phyloP scores from a whole-genome alignment of 1,140 invertebrate genomes.

The Carcinoscorpius rotundicauda region DNA sequence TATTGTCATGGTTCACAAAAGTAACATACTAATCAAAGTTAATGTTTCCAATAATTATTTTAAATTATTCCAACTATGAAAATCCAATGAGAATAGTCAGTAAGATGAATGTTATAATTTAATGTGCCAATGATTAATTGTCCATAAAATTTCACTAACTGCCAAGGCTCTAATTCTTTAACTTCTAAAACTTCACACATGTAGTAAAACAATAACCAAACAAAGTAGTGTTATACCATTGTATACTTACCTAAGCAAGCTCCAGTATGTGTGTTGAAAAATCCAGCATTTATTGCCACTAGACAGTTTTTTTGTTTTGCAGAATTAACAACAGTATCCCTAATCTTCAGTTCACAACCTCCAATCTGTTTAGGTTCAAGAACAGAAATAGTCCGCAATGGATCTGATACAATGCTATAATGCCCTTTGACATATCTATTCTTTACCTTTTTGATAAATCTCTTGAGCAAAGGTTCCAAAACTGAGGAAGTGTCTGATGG shows the following conservation, averaged over 20 bases:
- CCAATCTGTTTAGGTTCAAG: constrained; percentile 27
- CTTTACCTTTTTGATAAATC: constrained; percentile 8
- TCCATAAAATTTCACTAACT: not conserved
- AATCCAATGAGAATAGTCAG: too few relatives aligned
- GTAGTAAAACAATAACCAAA: not conserved
- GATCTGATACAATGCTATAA: constrained; percentile 26
- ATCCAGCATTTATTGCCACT: constrained; percentile 34
- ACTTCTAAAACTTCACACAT: too few relatives aligned
- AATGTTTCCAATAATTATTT: too few relatives aligned
- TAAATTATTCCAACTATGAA: too few relatives aligned
- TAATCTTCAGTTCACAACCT: constrained; percentile 22
- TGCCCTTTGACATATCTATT: constrained; percentile 20
- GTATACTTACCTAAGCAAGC: constrained; percentile 30
- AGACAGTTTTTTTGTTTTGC: constrained; percentile 27
- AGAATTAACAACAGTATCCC: constrained; percentile 27
- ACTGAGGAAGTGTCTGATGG: constrained; percentile 17
- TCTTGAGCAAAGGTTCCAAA: constrained; percentile 22
- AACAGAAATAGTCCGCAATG: constrained; percentile 28
- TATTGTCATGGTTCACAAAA: too few relatives aligned
- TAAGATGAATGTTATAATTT: too few relatives aligned
- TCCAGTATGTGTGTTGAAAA: constrained; percentile 31
- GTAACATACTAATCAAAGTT: too few relatives aligned
- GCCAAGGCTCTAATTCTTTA: not conserved
- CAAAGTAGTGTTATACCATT: not conserved
- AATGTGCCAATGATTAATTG: too few relatives aligned